Conservation (phyloP, 2,797 vertebrate genomes). For the Molothrus aeneus region DNA sequence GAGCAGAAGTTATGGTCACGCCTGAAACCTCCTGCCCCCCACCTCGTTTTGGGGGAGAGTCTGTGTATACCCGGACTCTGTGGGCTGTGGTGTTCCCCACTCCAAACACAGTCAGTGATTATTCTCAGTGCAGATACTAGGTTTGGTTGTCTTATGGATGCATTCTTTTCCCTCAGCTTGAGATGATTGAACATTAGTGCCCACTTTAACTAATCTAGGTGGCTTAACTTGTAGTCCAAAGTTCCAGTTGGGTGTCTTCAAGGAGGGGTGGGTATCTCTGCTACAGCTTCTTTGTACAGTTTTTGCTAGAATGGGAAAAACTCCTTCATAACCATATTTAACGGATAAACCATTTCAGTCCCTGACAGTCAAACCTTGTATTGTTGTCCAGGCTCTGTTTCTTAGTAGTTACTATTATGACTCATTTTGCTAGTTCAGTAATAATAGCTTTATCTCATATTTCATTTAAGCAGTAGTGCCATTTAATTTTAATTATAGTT, state of each 20-base stretch:
- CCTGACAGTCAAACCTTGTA: not conserved
- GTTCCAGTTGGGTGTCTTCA: too few species aligned
- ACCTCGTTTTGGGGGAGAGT: accelerated
- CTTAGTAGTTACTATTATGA: not conserved
- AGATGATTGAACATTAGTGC: too few species aligned
- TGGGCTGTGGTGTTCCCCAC: accelerated
- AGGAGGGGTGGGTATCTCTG: not conserved
- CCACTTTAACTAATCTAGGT: too few species aligned
- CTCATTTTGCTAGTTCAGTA: not conserved
- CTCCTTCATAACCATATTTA: not conserved
- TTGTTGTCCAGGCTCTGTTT: not conserved
- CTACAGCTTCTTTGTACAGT: not conserved
- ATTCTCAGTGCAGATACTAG: too few species aligned
- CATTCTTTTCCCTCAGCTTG: too few species aligned
- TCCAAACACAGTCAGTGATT: not conserved
- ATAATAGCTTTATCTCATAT: slow-evolving; percentile 6
- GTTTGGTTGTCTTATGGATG: too few species aligned
- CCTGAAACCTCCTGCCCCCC: accelerated
- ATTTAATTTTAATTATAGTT: slow-evolving; percentile 63
- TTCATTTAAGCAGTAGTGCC: not conserved
- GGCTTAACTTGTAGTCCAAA: too few species aligned
- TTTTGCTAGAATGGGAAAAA: not conserved
- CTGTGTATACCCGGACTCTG: not conserved
- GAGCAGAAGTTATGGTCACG: not conserved
- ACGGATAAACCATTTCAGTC: not conserved